Conservation (phyloP, 2,888 invertebrate genomes). For the Tyria jacobaeae region DNA sequence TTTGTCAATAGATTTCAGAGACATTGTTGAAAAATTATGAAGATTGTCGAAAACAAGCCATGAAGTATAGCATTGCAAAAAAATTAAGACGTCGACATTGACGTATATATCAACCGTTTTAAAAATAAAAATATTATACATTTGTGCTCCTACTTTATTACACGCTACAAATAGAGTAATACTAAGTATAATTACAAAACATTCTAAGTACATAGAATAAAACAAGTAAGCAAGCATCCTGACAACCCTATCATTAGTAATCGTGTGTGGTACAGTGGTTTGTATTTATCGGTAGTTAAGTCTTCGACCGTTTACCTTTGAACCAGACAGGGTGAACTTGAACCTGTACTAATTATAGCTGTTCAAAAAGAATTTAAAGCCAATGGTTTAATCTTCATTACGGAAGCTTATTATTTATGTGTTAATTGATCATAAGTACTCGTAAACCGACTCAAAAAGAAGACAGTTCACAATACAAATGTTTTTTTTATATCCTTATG, state of each 20-base stretch:
- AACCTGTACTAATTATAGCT: constrained; percentile 52
- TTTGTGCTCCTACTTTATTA: background rate
- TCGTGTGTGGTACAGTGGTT: constrained; percentile 47
- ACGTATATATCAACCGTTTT: background rate
- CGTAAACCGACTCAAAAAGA: background rate
- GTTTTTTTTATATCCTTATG: no score
- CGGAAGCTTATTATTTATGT: background rate
- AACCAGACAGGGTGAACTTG: constrained; percentile 62
- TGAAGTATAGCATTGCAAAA: no score
- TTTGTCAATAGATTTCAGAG: no score
- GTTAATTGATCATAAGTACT: background rate
- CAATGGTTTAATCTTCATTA: background rate
- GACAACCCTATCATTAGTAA: constrained; percentile 33
- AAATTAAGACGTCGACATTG: no score
- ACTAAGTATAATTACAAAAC: background rate
- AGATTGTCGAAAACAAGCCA: no score
- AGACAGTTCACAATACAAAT: no score
- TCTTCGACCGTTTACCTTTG: constrained; percentile 62
- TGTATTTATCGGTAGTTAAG: constrained; percentile 56
- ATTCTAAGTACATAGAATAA: constrained; percentile 5
- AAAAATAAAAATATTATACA: background rate
- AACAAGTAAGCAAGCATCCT: background rate
- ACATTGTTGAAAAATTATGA: no score
- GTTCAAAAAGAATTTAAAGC: background rate
- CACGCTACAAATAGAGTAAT: background rate